These are phyloP conservation scores for Chrysopilus asiliformis DNA, from an alignment of 2,888 invertebrate species.

Conservation along the genomic window DNA sequence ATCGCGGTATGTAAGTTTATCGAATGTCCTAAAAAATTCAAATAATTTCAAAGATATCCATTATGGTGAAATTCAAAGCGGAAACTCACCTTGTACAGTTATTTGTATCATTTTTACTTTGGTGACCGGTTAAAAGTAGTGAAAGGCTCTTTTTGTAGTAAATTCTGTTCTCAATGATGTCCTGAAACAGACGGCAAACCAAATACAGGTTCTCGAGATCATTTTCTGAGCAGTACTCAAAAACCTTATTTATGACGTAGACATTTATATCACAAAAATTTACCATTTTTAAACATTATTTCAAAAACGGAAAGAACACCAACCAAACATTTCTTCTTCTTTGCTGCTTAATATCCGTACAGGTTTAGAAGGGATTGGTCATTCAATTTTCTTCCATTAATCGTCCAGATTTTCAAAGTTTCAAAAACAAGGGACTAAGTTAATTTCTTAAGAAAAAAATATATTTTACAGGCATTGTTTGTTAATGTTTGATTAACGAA, in stretches of 20 bases:
- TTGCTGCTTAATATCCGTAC: no score
- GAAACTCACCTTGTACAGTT: slow-evolving; percentile 21
- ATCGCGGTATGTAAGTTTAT: slow-evolving; percentile 26
- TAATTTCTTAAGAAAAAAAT: no score
- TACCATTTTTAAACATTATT: no score
- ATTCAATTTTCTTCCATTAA: no score
- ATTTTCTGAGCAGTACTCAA: slow-evolving; percentile 38
- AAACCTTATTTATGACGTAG: slow-evolving; percentile 39
- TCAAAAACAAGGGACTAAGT: no score
- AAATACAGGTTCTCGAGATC: slow-evolving; percentile 39
- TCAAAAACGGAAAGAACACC: no score
- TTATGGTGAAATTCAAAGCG: background rate
- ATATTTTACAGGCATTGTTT: no score
- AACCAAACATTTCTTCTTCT: no score
- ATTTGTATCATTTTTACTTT: slow-evolving; percentile 21
- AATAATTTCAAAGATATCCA: background rate
- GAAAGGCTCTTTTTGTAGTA: slow-evolving; percentile 29
- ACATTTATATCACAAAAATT: slow-evolving; percentile 20
- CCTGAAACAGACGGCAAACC: slow-evolving; percentile 37
- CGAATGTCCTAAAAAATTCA: slow-evolving; percentile 21
- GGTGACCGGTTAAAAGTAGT: slow-evolving; percentile 29
- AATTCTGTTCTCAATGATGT: slow-evolving; percentile 35
- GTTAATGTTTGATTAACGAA: no score
- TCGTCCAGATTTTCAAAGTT: no score
- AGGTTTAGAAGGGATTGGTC: no score